These are phyloP conservation scores for Odontomachus brunneus DNA, from an alignment of 1,140 invertebrate species.

Conservation along the genomic window DNA sequence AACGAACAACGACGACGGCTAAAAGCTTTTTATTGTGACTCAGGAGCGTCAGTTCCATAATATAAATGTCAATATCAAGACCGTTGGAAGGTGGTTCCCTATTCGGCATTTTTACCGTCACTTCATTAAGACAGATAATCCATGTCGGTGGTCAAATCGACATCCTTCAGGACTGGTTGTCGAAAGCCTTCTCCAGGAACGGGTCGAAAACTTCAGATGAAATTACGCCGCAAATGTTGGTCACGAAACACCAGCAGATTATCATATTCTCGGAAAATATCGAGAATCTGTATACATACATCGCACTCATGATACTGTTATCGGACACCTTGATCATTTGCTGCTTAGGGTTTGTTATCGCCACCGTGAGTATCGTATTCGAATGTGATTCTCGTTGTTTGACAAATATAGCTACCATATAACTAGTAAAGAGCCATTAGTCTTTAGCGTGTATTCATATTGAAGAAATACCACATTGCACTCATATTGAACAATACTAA, in stretches of 20 bases:
- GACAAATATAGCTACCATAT: not conserved
- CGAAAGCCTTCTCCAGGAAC: slow-evolving; percentile 14
- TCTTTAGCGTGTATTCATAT: no score
- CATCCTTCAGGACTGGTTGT: slow-evolving; percentile 29
- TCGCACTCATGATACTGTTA: slow-evolving; percentile 31
- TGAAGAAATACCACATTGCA: not conserved
- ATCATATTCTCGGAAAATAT: slow-evolving; percentile 25
- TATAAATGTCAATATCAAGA: no score
- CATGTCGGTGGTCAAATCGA: slow-evolving; percentile 56
- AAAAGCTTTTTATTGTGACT: no score
- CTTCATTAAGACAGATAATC: slow-evolving; percentile 11
- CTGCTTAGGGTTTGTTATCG: slow-evolving; percentile 43
- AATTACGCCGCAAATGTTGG: not conserved
- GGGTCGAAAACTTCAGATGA: not conserved
- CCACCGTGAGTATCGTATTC: slow-evolving; percentile 21
- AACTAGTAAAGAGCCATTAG: not conserved
- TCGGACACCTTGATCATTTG: slow-evolving; percentile 50
- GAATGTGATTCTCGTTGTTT: not conserved
- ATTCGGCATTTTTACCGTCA: no score
- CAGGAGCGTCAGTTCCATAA: no score
- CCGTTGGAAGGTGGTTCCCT: no score
- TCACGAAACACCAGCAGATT: slow-evolving; percentile 20
- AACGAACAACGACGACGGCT: no score
- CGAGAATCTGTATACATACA: slow-evolving; percentile 19
- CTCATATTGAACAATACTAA: not conserved